phyloP scores from a whole-genome alignment of 2,797 vertebrate genomes.

The Rhyacichthys aspro region DNA sequence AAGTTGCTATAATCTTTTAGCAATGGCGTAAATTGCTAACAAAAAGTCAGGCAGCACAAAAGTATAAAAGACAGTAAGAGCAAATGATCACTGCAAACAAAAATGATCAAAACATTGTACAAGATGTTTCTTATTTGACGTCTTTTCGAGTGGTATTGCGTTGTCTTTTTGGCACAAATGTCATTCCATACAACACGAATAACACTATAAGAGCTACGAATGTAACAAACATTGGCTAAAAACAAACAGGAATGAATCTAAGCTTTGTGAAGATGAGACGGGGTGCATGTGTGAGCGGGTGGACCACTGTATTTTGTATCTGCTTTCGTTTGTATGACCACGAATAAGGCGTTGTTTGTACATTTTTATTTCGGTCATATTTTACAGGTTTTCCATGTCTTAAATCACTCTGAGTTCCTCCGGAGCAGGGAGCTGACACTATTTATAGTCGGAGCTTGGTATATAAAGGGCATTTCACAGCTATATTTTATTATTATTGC shows the following conservation, averaged over 20 bases:
- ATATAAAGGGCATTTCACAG: conserved; percentile 76
- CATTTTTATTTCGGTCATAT: conserved; percentile 36
- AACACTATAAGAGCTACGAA: conserved; percentile 15
- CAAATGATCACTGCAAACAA: too few relatives aligned
- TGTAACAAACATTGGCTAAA: conserved; percentile 36
- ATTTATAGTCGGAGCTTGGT: conserved; percentile 77
- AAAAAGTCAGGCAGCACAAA: too few relatives aligned
- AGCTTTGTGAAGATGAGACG: conserved; percentile 26
- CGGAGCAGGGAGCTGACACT: conserved; percentile 38
- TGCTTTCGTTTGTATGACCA: conserved; percentile 57
- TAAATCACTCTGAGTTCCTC: conserved; percentile 51
- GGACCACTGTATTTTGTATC: conserved; percentile 60
- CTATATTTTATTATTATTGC: conserved; percentile 73
- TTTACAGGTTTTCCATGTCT: conserved; percentile 48
- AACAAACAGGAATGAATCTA: conserved; percentile 26
- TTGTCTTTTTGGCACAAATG: conserved; percentile 6
- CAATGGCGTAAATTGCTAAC: too few relatives aligned
- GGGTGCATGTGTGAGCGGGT: conserved; percentile 37
- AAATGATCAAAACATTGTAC: too few relatives aligned
- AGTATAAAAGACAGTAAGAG: too few relatives aligned
- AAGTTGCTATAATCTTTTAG: too few relatives aligned
- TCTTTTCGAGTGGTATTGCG: too few relatives aligned
- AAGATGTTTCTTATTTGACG: too few relatives aligned
- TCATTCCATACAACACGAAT: not conserved
- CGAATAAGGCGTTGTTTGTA: conserved; percentile 37